Percentiles rank a stretch among this genome's conserved stretches.
phyloP scores from a whole-genome alignment of 2,888 invertebrate species.

The Drosophila acutilabella region DNA sequence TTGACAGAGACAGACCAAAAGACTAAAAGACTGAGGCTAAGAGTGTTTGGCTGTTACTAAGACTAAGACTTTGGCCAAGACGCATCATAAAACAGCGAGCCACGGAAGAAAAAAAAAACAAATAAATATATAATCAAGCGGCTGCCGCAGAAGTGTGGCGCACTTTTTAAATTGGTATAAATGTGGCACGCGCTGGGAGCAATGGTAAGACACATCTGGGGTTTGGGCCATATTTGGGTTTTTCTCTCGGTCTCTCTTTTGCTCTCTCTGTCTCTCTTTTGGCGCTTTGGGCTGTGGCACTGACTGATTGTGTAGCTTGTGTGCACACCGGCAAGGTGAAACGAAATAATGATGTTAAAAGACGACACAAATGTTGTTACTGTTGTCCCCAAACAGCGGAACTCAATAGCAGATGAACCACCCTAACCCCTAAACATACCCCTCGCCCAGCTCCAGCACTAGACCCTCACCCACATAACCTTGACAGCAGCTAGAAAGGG shows the following conservation, averaged over 20 bases:
- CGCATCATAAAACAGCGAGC: conserved; percentile 53
- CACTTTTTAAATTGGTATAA: conserved; percentile 73
- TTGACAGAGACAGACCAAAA: neutral
- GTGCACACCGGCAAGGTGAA: conserved; percentile 42
- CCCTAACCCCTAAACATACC: too few relatives aligned
- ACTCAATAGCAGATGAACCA: conserved; percentile 13
- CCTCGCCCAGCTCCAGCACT: neutral
- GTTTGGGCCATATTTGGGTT: neutral
- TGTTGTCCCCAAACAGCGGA: conserved; percentile 24
- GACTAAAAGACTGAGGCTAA: neutral
- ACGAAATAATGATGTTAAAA: conserved; percentile 46
- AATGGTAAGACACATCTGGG: conserved; percentile 20
- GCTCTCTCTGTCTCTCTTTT: neutral
- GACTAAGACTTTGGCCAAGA: conserved; percentile 22
- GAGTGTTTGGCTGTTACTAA: conserved; percentile 1
- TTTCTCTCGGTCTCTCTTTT: neutral
- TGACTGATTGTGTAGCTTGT: conserved; percentile 58
- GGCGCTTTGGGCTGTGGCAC: conserved; percentile 18
- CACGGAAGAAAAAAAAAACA: conserved; percentile 48
- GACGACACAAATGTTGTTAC: conserved; percentile 53
- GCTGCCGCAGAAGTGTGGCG: conserved; percentile 64
- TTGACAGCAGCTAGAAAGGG: conserved; percentile 11
- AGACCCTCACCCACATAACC: neutral
- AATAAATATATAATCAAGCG: conserved; percentile 79
- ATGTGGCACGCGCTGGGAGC: conserved; percentile 67